Base-by-base conservation (phyloP, 2,888 invertebrate species). In the Kuschelorhynchus macadamiae region DNA sequence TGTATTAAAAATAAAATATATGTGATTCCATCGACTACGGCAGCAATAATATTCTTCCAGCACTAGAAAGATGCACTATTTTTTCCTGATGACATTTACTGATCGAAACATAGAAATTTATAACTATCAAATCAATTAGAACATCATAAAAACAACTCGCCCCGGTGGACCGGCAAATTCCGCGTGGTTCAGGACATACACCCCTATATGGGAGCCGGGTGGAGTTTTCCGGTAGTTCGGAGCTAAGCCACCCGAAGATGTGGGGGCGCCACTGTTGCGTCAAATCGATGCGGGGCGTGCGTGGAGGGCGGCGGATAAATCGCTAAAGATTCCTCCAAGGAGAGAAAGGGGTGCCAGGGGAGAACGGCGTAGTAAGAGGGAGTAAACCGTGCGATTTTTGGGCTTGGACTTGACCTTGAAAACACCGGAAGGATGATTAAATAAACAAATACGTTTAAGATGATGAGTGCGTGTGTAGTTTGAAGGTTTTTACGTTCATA, bases 161-260 rank as follows among this genome's bases (percentile, higher is more conserved):
- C 7, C 25, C 25, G 25, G 7, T 7, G 25, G 25, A 36, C 30
- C 47, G 47, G 47, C 25, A 25, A 47, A 30, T 20, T 67, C 62
- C 68, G 63, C 68, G 63, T 57, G 63, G 57, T 55, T 3, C 41
- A 63, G 68, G 63, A 57, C 62, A 62, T 52, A 46, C 62, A 63
- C 63, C 68, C 68, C 63, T 20, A 20, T 11, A 59, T n/a, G 59
- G 36, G n/a, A 39, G 62, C 53, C 63, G 63, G 74, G 73, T 72
- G 60, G 57, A 62, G 74, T 49, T 52, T 25, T 52, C 62, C 71
- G 71, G 41, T 76, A 74, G 72, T 80, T 79, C 70, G 85, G 79
- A 74, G 83, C 83, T 79, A 85, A 79, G 81, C 82, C 84, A 79
- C 81, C 33, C 17, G 80, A 78, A 83, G 81, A 81, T 82, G 80